A percentile compares a stretch with the other conserved stretches of the same genome.
Conservation (phyloP, 2,113 vertebrate genomes). For the Melanotaenia duboulayi region DNA sequence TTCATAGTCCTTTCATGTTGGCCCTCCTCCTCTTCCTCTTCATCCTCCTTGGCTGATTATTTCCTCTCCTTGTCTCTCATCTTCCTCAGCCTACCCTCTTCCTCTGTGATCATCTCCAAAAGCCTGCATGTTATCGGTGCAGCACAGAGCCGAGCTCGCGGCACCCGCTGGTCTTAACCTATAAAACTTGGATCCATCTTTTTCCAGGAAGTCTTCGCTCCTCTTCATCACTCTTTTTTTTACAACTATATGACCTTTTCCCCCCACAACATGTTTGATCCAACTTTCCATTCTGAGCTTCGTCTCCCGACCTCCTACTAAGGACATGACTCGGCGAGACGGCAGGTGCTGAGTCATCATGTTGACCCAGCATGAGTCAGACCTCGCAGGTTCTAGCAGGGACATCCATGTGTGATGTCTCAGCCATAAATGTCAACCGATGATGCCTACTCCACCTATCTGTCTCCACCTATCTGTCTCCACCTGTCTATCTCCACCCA, state of each 20-base stretch:
- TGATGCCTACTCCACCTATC: no score
- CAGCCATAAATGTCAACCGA: no score
- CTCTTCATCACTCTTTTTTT: not conserved
- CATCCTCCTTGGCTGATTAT: constrained; percentile 32
- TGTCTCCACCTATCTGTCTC: no score
- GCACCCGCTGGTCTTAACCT: constrained; percentile 56
- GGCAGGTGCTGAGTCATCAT: constrained; percentile 12
- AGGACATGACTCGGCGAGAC: constrained; percentile 32
- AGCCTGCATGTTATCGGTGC: constrained; percentile 66
- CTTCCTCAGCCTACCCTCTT: constrained; percentile 45
- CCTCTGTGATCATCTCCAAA: constrained; percentile 58
- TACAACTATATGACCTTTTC: no score
- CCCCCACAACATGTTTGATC: not conserved
- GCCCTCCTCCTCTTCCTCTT: constrained; percentile 9
- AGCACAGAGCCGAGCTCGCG: constrained; percentile 60
- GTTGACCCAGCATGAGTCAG: constrained; percentile 31
- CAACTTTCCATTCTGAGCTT: not conserved
- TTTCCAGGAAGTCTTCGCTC: constrained; percentile 26
- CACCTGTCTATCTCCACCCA: no score
- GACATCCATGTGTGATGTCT: constrained; percentile 15
- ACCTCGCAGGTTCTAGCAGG: constrained; percentile 35
- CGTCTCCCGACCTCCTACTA: constrained; percentile 10
- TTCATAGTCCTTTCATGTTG: constrained; percentile 23
- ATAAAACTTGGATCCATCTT: constrained; percentile 46
- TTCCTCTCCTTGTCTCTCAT: constrained; percentile 29